Evolutionary conservation across 2,797 vertebrate genomes (phyloP).

Genomic region (Sparus aurata): DNA sequence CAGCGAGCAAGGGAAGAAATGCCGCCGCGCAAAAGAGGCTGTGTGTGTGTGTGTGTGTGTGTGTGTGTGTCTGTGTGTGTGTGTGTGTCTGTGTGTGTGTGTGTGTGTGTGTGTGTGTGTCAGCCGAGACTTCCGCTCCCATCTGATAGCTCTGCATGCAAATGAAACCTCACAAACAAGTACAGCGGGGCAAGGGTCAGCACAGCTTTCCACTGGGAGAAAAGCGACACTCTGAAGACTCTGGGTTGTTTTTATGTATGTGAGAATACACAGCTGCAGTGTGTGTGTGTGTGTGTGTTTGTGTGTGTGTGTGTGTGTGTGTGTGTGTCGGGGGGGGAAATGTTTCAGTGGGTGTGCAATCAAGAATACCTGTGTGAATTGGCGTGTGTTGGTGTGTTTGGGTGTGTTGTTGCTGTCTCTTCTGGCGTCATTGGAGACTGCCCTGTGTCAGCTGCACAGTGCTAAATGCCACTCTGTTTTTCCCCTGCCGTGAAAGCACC

Average conservation of each 20-base stretch:
- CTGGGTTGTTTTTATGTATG: constrained; percentile 30
- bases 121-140: constrained; percentile 78
- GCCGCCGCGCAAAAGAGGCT: constrained; percentile 37
- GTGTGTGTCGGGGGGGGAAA: neutral
- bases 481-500: constrained; percentile 78
- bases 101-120: constrained; percentile 46
- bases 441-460: constrained; percentile 75
- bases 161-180: constrained; percentile 85
- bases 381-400: constrained; percentile 39
- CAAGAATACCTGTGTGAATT: constrained; percentile 43
- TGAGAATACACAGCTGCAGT: constrained; percentile 44
- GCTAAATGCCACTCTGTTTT: constrained; percentile 83
- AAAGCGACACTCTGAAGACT: constrained; percentile 55
- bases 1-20: constrained; percentile 62
- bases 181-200: constrained; percentile 79
- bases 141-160: constrained; percentile 80
- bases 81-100: constrained; percentile 39
- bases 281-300: constrained; percentile 36
- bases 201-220: constrained; percentile 67
- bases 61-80: too few species aligned
- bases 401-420: constrained; percentile 51
- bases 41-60: too few species aligned
- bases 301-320: constrained; percentile 47
- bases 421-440: constrained; percentile 60
- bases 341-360: constrained; percentile 38